Percentiles rank a stretch among this genome's conserved stretches.
These are phyloP conservation scores for Agapornis canus DNA, from an alignment of 2,797 vertebrate species.

Conservation along the genomic window DNA sequence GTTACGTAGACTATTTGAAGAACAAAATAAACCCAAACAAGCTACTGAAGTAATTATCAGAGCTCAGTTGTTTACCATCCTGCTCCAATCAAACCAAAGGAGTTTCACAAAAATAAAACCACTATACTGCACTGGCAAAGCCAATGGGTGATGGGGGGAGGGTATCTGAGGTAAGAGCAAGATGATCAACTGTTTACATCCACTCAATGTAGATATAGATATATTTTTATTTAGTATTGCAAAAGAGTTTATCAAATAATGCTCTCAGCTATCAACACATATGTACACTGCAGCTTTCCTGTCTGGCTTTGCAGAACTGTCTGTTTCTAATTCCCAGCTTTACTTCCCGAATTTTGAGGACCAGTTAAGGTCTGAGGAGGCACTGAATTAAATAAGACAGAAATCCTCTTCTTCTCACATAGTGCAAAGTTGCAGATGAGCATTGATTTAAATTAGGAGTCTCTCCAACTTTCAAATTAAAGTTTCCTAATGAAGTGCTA, in stretches of 20 bases:
- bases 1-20: neutral
- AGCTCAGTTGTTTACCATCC: neutral
- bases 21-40: constrained; percentile 33
- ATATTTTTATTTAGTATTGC: neutral
- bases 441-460: constrained; percentile 64
- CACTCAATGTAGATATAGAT: neutral
- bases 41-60: neutral
- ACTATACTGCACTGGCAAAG: neutral
- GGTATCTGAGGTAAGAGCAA: neutral
- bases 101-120: neutral
- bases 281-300: neutral
- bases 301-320: neutral
- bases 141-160: neutral
- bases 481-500: constrained; percentile 51
- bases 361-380: constrained; percentile 1
- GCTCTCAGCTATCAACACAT: neutral
- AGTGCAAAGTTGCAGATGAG: constrained; percentile 3
- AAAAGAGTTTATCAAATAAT: neutral
- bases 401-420: neutral
- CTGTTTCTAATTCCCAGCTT: constrained; percentile 28
- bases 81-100: neutral
- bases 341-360: neutral
- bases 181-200: neutral
- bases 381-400: constrained; percentile 10
- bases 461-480: constrained; percentile 37